Evolutionary conservation across 2,797 vertebrate species (phyloP), one percentile per base, ranked within the genome.

Genomic region (Hephaestus fuliginosus): DNA sequence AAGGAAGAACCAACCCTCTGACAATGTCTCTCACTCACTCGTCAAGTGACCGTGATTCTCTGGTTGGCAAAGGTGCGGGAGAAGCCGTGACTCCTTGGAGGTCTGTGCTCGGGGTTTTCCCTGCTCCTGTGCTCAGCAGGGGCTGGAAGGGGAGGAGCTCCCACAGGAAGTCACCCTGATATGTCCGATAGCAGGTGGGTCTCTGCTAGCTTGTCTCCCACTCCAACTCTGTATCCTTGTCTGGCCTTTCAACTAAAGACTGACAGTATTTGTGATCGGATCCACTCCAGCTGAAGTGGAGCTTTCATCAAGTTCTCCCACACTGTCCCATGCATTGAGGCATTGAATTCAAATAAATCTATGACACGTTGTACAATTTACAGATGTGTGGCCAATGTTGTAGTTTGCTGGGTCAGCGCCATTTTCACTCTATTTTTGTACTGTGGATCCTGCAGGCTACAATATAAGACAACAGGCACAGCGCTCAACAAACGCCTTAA

Each of bases 381-480:
- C 93, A 93, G 76, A 92, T 89, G 90, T 86, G 78, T 71, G 85
- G 87, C 79, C 84, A 78, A 86, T 88, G 89, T 82, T 80, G 81
- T 81, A 39, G 74, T 87, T 89, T 85, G 60, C 73, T 73, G 70
- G 82, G 81, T 84, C 76, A 81, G 82, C 57, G 78, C 89, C 87
- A 77, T 81, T 67, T 82, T 82, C 71, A 77, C 83, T 81, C 72
- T 56, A 65, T 70, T 73, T 81, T 82, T 86, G 85, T 90, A 77
- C 78, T 83, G 90, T 91, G 90, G 89, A 66, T 93, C 91, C 90
- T 89, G 91, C 87, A 92, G 95, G 94, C 93, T 95, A 95, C 93
- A 83, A 89, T 93, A 93, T 91, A 94, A 93, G 93, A 96, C 94
- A 88, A 96, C 94, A 94, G 96, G 94, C 94, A 95, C 91, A 82